Base-by-base conservation (phyloP, 2,113 vertebrate species). In the Phycodurus eques region DNA sequence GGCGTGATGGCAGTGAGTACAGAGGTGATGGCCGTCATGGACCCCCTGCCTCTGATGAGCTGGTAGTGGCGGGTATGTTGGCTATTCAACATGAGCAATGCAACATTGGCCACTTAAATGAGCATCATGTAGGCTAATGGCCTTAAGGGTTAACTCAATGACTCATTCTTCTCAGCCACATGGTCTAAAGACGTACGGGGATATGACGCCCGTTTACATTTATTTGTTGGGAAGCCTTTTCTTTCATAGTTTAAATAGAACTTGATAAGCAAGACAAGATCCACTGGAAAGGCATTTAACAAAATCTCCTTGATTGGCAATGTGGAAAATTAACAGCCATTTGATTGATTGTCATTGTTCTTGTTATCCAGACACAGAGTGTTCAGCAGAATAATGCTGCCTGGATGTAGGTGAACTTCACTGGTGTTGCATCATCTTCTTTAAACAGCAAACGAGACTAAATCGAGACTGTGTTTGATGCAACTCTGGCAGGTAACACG, bases 61-160 rank as follows among this genome's bases (percentile, higher is more conserved):
- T 71, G 74, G 19, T 20, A 17, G 61, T 8, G 61, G 59, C 1
- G 17, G 17, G 77, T 73, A 73, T 74, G 71, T 71, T 77, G 53
- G 22, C 27, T 69, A 75, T 84, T 80, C 77, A 74, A 74, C 75
- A 67, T 70, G 82, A 74, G 76, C 80, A 64, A 20, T 72, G 74
- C 74, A 74, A 47, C 72, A 74, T 20, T 35, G 71, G 68, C 64
- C 75, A 71, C 78, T 83, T 85, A 85, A 84, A 87, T 79, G 79
- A 68, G 72, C 84, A 74, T 80, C 59, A 70, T 78, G 70, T 68
- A 73, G 87, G 82, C 88, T 87, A 89, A 87, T 80, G 84, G 87
- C 74, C 78, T 76, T 67, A 53, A 67, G 75, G 56, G 72, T 56
- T 78, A 74, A 85, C 79, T 76, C 83, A 77, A 70, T 87, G 83